These are phyloP conservation scores for Leptoteleia sp. DNA, from an alignment of 1,140 invertebrate species.

Conservation along the genomic window DNA sequence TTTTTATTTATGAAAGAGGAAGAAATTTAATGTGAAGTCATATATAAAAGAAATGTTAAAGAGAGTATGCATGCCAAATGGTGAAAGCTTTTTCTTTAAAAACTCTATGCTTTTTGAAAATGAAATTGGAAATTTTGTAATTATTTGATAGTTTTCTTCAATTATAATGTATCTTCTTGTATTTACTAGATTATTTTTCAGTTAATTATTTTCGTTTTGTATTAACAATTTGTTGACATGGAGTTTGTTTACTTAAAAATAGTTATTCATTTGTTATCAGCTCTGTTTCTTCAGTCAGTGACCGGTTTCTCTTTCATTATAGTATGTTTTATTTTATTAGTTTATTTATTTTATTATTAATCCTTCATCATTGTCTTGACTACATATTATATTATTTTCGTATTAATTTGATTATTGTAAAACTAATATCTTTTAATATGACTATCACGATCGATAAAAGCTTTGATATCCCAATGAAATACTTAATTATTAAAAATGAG, in stretches of 20 bases:
- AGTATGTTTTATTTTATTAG: neutral
- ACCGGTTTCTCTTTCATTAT: neutral
- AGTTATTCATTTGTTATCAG: neutral
- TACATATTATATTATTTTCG: neutral
- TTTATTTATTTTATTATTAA: neutral
- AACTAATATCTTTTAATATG: constrained; percentile 30
- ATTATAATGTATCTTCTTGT: too few relatives aligned
- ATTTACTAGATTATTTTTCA: too few relatives aligned
- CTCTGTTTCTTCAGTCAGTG: too few relatives aligned
- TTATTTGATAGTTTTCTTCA: too few relatives aligned
- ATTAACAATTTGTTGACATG: too few relatives aligned
- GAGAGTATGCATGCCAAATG: neutral
- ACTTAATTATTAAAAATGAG: neutral
- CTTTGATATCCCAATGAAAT: neutral
- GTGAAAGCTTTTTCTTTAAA: constrained; percentile 11
- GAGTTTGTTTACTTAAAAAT: constrained; percentile 1
- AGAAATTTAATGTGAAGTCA: constrained; percentile 31
- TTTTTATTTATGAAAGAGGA: constrained; percentile 7
- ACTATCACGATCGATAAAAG: constrained; percentile 20
- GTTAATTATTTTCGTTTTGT: constrained; percentile 3
- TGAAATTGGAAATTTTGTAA: too few relatives aligned
- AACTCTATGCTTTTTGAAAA: constrained; percentile 25
- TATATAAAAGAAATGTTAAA: constrained; percentile 23
- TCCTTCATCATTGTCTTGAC: constrained; percentile 7
- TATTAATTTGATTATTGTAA: neutral